Evolutionary conservation across 2,888 invertebrate species (phyloP).

Genomic region (Neoitamus cyanurus): DNA sequence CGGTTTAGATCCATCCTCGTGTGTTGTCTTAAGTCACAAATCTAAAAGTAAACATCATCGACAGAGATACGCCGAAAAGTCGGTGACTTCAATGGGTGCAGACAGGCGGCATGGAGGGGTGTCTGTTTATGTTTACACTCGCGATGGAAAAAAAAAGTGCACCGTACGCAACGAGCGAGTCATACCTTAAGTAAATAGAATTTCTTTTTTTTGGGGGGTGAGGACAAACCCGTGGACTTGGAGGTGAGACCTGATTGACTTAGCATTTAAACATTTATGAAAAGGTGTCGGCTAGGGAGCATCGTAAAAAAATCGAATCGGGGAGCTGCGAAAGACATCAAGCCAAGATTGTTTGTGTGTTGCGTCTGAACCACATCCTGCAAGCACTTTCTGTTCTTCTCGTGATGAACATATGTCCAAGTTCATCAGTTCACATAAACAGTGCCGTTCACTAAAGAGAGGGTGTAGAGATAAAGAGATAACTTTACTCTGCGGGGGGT

Average conservation of each 20-base stretch:
- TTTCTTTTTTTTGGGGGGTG: neutral
- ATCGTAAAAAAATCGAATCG: neutral
- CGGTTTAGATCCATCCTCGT: neutral
- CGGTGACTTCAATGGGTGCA: neutral
- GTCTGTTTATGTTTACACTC: conserved; percentile 6
- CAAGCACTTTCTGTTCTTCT: neutral
- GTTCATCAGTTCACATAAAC: neutral
- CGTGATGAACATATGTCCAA: neutral
- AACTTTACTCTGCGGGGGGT: no score
- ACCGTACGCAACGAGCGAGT: neutral
- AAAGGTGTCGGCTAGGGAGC: neutral
- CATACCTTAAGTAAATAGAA: neutral
- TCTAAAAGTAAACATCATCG: neutral
- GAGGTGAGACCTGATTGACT: neutral
- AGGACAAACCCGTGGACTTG: neutral
- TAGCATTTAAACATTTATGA: neutral
- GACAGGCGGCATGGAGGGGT: neutral
- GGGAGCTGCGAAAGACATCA: neutral
- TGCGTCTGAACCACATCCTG: neutral
- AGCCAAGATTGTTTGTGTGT: neutral
- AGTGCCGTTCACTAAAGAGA: no score
- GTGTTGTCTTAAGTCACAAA: conserved; percentile 5
- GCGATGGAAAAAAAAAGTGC: neutral
- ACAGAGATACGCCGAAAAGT: neutral
- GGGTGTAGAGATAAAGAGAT: no score